Percentiles rank a stretch among this genome's conserved stretches.
These are phyloP conservation scores for Hippocampus guttulatus DNA, from an alignment of 2,113 vertebrate species.

Conservation along the genomic window DNA sequence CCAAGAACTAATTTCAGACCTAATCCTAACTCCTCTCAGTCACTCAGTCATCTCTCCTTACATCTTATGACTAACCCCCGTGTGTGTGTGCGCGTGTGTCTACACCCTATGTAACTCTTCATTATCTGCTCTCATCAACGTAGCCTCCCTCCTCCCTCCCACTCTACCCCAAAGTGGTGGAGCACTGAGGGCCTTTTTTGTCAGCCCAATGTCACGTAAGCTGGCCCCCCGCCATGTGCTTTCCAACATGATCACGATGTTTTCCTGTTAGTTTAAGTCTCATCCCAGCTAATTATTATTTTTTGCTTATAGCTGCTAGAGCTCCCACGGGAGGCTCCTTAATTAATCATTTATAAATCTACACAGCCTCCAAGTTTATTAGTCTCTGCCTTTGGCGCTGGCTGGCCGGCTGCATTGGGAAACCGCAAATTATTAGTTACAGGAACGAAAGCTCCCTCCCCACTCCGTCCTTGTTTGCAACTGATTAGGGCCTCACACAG, in stretches of 20 bases:
- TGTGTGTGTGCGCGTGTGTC: conserved; percentile 59
- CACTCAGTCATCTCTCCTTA: conserved; percentile 62
- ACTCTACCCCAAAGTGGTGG: conserved; percentile 25
- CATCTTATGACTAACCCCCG: conserved; percentile 63
- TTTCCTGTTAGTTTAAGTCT: conserved; percentile 81
- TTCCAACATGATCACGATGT: conserved; percentile 65
- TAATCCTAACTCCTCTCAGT: conserved; percentile 62
- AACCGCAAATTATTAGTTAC: conserved; percentile 81
- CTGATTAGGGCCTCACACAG: conserved; percentile 75
- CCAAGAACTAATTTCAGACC: conserved; percentile 63
- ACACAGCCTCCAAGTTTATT: conserved; percentile 80
- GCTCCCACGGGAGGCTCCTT: conserved; percentile 70
- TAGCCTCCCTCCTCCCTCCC: conserved; percentile 30
- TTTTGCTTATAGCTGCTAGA: conserved; percentile 76
- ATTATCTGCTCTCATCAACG: conserved; percentile 62
- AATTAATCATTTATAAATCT: conserved; percentile 85
- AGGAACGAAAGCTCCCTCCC: conserved; percentile 69
- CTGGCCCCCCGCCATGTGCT: conserved; percentile 46
- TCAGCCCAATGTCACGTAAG: conserved; percentile 51
- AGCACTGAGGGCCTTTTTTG: conserved; percentile 54
- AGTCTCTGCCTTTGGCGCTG: conserved; percentile 76
- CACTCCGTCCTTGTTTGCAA: conserved; percentile 66
- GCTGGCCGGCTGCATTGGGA: conserved; percentile 76
- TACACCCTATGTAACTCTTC: conserved; percentile 65
- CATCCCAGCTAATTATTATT: conserved; percentile 81